Conservation (phyloP, 2,888 invertebrate genomes). For the Hyalella azteca region DNA sequence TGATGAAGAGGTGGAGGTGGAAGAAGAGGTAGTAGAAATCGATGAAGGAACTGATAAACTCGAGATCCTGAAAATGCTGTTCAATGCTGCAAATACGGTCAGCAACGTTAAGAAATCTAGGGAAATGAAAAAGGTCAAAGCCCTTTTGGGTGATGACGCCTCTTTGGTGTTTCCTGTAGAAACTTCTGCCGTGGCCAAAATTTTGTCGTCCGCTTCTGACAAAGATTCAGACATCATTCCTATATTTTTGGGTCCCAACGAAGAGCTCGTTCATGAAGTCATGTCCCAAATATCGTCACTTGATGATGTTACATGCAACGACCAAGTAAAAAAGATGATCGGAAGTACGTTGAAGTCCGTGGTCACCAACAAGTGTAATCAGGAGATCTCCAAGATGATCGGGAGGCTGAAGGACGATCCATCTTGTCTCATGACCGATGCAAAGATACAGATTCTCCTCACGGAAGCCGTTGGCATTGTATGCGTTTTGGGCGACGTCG, state of each 20-base stretch:
- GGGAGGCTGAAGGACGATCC: constrained; percentile 46
- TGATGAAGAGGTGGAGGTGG: constrained; percentile 43
- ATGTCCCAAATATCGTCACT: constrained; percentile 37
- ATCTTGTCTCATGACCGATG: constrained; percentile 51
- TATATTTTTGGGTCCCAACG: constrained; percentile 47
- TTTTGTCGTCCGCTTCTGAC: constrained; percentile 36
- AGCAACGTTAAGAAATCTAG: constrained; percentile 43
- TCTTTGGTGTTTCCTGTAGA: constrained; percentile 36
- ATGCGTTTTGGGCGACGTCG: constrained; percentile 55
- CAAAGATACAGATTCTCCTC: constrained; percentile 47
- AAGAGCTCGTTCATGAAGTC: constrained; percentile 45
- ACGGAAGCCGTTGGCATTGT: constrained; percentile 57
- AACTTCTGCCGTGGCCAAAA: constrained; percentile 42
- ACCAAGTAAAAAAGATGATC: constrained; percentile 47
- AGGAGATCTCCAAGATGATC: constrained; percentile 53
- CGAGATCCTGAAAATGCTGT: constrained; percentile 46
- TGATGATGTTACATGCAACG: constrained; percentile 47
- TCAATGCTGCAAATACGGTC: constrained; percentile 45
- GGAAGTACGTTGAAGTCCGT: constrained; percentile 42
- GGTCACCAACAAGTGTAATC: constrained; percentile 48
- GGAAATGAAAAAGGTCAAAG: constrained; percentile 45
- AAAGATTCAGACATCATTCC: constrained; percentile 28
- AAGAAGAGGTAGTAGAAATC: constrained; percentile 41
- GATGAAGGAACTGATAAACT: constrained; percentile 52
- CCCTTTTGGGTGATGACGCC: constrained; percentile 38